Conservation (phyloP, 2,888 invertebrate genomes). For the Disparrhopalites patrizii region DNA sequence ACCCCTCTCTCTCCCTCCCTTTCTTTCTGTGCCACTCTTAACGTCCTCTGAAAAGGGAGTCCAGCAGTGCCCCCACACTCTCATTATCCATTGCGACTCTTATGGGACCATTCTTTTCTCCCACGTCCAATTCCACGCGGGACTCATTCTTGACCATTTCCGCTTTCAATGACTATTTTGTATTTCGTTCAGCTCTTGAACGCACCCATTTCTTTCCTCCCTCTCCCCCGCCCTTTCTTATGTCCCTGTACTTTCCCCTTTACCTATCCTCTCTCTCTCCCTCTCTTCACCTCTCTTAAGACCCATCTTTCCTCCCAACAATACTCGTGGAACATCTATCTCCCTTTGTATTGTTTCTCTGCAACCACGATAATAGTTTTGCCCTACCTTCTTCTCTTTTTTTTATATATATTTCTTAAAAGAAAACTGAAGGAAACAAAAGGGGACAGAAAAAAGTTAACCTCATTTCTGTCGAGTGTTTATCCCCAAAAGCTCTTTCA, state of each 20-base stretch:
- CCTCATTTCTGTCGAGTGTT: too few relatives aligned
- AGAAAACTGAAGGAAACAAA: too few relatives aligned
- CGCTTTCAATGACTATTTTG: constrained; percentile 47
- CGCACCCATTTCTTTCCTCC: constrained; percentile 28
- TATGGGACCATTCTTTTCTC: constrained; percentile 45
- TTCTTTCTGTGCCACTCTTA: not conserved
- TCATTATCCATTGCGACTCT: constrained; percentile 47
- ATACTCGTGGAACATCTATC: not conserved
- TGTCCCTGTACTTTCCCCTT: too few relatives aligned
- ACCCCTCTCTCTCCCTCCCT: not conserved
- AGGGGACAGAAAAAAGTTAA: not conserved
- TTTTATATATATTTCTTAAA: not conserved
- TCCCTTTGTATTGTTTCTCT: not conserved
- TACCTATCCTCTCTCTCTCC: not conserved
- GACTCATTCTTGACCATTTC: constrained; percentile 48
- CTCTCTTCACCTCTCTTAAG: not conserved
- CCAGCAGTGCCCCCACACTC: constrained; percentile 32
- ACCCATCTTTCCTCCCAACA: not conserved
- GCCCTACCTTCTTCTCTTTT: not conserved
- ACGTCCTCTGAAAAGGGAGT: too few relatives aligned
- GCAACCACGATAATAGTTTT: too few relatives aligned
- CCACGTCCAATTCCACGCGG: constrained; percentile 42
- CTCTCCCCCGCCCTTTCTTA: not conserved
- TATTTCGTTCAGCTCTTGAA: constrained; percentile 32
- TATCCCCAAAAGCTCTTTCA: too few relatives aligned